Evolutionary conservation across 2,797 vertebrate genomes (phyloP), one percentile per base, ranked within the genome.

Genomic region (Sparidentex hasta): DNA sequence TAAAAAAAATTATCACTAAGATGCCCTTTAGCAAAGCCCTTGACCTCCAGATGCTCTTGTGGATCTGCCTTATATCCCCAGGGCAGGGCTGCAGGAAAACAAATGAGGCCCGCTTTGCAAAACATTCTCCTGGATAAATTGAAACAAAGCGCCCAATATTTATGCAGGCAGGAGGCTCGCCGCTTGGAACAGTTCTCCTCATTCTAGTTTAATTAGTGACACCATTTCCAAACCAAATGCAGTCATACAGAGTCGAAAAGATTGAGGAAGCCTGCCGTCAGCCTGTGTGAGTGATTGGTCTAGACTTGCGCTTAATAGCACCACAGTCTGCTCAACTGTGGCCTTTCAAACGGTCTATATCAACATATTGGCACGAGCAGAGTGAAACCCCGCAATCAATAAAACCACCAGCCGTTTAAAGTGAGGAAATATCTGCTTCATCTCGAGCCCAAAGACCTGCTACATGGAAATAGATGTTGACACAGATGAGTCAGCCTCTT

Each of bases 221-320:
- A 86, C 65, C 72, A 73, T 86, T 86, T 81, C 69, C 47, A 81
- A 90, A 92, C 88, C 82, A 89, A 90, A 91, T 71, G 62, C 80
- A 61, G 17, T 58, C 1, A 13, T 79, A 70, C 47, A 65, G 65
- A 69, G 65, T 87, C 84, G 87, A 81, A 63, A 72, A 76, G 78
- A 79, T 79, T 52, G 57, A 85, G 71, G 80, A 73, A 66, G 17
- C 47, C 70, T 12, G 46, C 47, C 8, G 48, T 76, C 80, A 85
- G 82, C 71, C 66, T 18, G 66, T 27, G 38, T 78, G 75, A 90
- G 70, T 78, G 78, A 89, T 90, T 56, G 29, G 79, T 89, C 80
- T 74, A 72, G 83, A 89, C 81, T 65, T 43, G 44, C 74, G 65
- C 69, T 56, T 78, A 86, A 87, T 67, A 62, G 65, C 54, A 76